Base-by-base conservation (phyloP, 1,140 invertebrate genomes). In the Panonychus citri region DNA sequence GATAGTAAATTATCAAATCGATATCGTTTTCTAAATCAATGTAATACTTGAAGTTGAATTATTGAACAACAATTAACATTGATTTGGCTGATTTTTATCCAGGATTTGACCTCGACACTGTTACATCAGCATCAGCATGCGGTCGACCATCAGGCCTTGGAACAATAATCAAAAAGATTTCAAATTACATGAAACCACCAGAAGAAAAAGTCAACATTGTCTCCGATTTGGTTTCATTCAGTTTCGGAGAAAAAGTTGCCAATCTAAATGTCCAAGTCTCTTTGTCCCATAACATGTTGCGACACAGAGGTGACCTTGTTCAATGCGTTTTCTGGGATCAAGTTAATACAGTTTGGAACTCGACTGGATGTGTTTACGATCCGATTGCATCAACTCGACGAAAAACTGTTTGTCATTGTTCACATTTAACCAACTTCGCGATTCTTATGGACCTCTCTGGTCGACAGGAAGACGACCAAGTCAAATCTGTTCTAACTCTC, bases 381-480 rank as follows among this genome's bases (percentile, higher is more conserved):
- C 4, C 3, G n/a, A 42, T 34, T 5, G 17, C 5, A 2, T 46
- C 43, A 8, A 46, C 10, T 53, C 48, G 15, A 2, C 7, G 34
- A 17, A 24, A 56, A 25, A 39, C 71, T 7, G 64, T 67, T 10
- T 74, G 73, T 62, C 60, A 66, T 52, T 74, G 73, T 63, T 59
- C 68, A 57, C 73, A 74, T 60, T 64, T 74, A 8, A 74, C 72
- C 7, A 72, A 70, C 63, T 74, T 74, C 62, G 71, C 71, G 40
- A 66, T 66, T 37, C 71, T 95, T 13, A 82, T 90, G 52, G 87
- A 93, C 56, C 55, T 66, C 19, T 52, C 59, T 26, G 63, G 65
- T 12, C 42, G 55, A 50, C 53, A 63, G 19, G 7, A 30, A 34
- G 37, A 57, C 12, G 27, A 48, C 15, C n/a, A 40, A 24, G 30